Percentiles rank a stretch among this genome's conserved stretches.
These are phyloP conservation scores for Coryphaenoides rupestris DNA, from an alignment of 2,113 vertebrate genomes.

Conservation along the genomic window DNA sequence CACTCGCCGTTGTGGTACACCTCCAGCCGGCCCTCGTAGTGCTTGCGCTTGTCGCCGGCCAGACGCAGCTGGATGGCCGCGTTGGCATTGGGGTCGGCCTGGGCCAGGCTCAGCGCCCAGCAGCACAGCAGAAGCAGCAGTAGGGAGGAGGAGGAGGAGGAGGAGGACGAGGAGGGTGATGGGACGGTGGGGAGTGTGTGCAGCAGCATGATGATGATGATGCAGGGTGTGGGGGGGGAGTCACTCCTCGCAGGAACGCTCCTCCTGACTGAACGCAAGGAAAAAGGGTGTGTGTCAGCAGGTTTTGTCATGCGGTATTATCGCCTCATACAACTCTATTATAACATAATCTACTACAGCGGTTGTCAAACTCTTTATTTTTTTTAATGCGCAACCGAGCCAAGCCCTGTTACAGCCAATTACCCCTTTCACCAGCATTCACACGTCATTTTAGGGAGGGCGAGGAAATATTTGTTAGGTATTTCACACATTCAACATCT, in stretches of 20 bases:
- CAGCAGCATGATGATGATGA: slow-evolving; percentile 42
- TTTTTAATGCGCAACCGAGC: too few relatives aligned
- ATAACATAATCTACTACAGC: too few relatives aligned
- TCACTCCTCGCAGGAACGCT: slow-evolving; percentile 9
- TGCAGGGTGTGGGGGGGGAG: slow-evolving; percentile 3
- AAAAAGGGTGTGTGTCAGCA: background rate
- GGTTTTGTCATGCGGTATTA: too few relatives aligned
- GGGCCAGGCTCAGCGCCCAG: slow-evolving; percentile 45
- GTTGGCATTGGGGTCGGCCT: slow-evolving; percentile 18
- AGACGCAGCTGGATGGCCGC: slow-evolving; percentile 84
- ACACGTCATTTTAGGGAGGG: too few relatives aligned
- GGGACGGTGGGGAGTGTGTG: slow-evolving; percentile 11
- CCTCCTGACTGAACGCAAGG: slow-evolving; percentile 9
- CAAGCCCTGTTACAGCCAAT: too few relatives aligned
- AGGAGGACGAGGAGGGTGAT: too few relatives aligned
- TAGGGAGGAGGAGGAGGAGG: slow-evolving; percentile 21
- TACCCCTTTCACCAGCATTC: too few relatives aligned
- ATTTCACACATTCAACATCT: too few relatives aligned
- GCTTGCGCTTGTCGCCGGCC: slow-evolving; percentile 83
- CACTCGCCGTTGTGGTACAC: slow-evolving; percentile 84
- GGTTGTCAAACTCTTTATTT: too few relatives aligned
- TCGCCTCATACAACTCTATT: too few relatives aligned
- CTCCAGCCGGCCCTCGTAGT: slow-evolving; percentile 90
- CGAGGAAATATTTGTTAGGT: too few relatives aligned
- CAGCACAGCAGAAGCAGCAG: slow-evolving; percentile 14